phyloP scores from a whole-genome alignment of 2,113 vertebrate genomes.

The Neomonachus schauinslandi region DNA sequence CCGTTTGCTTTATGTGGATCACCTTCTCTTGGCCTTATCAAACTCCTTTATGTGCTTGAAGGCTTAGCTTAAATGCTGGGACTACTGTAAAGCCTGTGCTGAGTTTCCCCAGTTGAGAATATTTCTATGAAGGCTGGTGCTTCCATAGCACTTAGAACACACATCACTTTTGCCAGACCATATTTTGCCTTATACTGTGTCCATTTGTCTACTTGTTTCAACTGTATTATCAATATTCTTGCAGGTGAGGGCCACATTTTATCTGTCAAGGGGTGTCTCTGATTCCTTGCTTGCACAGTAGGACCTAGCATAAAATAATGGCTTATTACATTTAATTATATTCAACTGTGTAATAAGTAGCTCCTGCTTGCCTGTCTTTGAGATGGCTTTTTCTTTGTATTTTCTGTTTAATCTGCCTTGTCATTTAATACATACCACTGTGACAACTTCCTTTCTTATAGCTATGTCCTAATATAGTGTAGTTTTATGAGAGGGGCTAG shows the following conservation, averaged over 20 bases:
- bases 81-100: not conserved
- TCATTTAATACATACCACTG: not conserved
- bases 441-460: not conserved
- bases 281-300: not conserved
- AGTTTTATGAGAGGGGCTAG: not conserved
- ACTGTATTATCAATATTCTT: not conserved
- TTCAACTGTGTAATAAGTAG: not conserved
- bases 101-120: not conserved
- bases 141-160: not conserved
- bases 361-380: conserved; percentile 14
- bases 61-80: not conserved
- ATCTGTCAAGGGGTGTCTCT: not conserved
- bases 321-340: conserved; percentile 32
- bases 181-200: not conserved
- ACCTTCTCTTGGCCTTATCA: not conserved
- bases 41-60: not conserved
- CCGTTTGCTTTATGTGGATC: not conserved
- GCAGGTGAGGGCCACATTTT: not conserved
- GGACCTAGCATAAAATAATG: not conserved
- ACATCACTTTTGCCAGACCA: not conserved
- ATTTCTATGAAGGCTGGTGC: too few relatives aligned
- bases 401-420: conserved; percentile 24
- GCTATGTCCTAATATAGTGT: not conserved
- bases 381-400: not conserved
- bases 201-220: not conserved